A percentile compares a stretch with the other conserved stretches of the same genome.
Evolutionary conservation across 2,888 invertebrate genomes (phyloP).

Genomic region (Linhomoeus sp.): DNA sequence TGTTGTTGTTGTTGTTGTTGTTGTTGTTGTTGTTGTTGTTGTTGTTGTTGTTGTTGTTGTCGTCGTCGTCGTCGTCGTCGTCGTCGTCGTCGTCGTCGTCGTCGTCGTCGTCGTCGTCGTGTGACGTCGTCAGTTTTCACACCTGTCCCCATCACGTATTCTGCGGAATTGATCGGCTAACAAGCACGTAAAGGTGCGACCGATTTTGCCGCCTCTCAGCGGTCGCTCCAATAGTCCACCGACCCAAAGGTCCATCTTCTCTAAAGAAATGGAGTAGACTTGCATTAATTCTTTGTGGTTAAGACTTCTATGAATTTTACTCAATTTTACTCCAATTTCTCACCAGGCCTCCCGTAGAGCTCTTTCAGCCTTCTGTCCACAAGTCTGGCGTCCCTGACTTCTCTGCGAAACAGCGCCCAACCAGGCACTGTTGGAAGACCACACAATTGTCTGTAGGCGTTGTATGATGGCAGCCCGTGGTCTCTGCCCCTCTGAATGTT

Average conservation of each 20-base stretch:
- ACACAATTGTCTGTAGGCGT: conserved; percentile 7
- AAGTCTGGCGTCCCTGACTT: neutral
- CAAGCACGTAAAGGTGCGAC: conserved; percentile 75
- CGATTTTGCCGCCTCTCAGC: conserved; percentile 58
- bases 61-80: no score
- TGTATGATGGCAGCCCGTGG: conserved; percentile 30
- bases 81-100: no score
- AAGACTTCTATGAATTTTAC: no score
- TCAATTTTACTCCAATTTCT: no score
- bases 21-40: no score
- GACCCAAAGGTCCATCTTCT: conserved; percentile 84
- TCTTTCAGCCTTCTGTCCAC: neutral
- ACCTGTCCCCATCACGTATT: conserved; percentile 68
- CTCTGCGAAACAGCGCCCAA: neutral
- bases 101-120: no score
- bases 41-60: no score
- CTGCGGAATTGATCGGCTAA: conserved; percentile 78
- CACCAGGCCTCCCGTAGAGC: no score
- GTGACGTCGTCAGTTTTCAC: no score
- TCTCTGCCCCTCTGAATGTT: conserved; percentile 48
- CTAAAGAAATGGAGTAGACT: conserved; percentile 13
- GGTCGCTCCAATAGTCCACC: conserved; percentile 79
- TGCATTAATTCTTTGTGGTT: no score
- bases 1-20: no score
- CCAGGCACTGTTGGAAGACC: neutral